A percentile compares a stretch with the other conserved stretches of the same genome.
These are phyloP conservation scores for Microplitis mediator DNA, from an alignment of 1,140 invertebrate genomes.

Conservation along the genomic window DNA sequence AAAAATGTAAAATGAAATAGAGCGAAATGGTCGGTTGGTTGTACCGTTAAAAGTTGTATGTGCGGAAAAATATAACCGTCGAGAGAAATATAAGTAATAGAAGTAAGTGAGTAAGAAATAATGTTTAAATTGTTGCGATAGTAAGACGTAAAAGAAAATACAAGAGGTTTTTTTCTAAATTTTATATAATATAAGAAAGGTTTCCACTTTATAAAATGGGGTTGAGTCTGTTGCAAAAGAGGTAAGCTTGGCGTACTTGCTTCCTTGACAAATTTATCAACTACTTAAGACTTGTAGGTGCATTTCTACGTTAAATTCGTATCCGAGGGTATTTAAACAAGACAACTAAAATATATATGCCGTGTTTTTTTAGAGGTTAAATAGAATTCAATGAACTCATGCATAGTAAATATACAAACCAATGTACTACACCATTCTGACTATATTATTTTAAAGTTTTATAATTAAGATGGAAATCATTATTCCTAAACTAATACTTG, in stretches of 20 bases:
- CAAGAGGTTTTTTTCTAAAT: neutral
- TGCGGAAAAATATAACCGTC: neutral
- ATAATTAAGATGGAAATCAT: too few relatives aligned
- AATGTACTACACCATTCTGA: neutral
- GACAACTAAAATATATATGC: neutral
- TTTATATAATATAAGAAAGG: conserved; percentile 22
- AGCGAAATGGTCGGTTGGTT: neutral
- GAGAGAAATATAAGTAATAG: neutral
- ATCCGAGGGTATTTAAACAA: conserved; percentile 14
- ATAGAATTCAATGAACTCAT: neutral
- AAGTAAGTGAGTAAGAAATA: too few relatives aligned
- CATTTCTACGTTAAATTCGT: conserved; percentile 27
- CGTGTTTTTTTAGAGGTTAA: neutral
- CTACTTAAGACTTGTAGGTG: conserved; percentile 18
- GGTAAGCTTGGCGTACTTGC: conserved; percentile 5
- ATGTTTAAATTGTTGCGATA: too few relatives aligned
- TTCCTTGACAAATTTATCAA: conserved; percentile 30
- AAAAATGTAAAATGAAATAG: conserved; percentile 31
- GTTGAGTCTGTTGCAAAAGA: neutral
- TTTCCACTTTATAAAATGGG: conserved; percentile 31
- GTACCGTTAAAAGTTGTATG: neutral
- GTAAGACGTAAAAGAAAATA: neutral
- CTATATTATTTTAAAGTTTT: too few relatives aligned
- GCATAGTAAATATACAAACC: neutral
- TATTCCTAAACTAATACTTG: too few relatives aligned